Percentiles rank a stretch among this genome's conserved stretches.
Conservation (phyloP, 2,797 vertebrate genomes). For the Petrocephalus sullivani region DNA sequence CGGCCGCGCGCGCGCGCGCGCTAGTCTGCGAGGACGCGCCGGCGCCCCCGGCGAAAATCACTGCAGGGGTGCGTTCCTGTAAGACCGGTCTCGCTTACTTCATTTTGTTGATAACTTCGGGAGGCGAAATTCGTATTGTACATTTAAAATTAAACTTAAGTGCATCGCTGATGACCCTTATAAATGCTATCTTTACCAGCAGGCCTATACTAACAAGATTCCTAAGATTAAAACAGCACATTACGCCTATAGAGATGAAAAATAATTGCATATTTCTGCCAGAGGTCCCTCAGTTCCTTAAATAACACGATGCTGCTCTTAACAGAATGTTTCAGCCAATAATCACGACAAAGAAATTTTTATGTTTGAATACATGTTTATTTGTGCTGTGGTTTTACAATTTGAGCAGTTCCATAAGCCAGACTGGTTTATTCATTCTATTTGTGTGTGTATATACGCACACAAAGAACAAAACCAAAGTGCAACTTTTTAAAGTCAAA, state of each 20-base stretch:
- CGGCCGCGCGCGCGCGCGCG: slow-evolving; percentile 9
- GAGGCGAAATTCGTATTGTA: neutral
- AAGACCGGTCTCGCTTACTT: neutral
- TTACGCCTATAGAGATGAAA: neutral
- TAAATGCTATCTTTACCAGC: neutral
- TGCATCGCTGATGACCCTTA: neutral
- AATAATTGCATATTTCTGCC: neutral
- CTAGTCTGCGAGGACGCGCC: neutral
- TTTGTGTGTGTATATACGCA: neutral
- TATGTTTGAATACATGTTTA: slow-evolving; percentile 13
- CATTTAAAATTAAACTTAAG: neutral
- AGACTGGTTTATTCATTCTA: neutral
- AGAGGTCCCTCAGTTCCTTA: neutral
- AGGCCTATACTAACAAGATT: neutral
- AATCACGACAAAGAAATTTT: neutral
- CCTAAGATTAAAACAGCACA: neutral
- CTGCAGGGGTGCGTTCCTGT: slow-evolving; percentile 7
- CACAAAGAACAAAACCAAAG: neutral
- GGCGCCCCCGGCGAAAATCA: slow-evolving; percentile 4
- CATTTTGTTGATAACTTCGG: neutral
- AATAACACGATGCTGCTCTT: neutral
- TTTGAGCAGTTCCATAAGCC: neutral
- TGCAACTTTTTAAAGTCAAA: neutral
- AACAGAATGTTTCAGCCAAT: neutral
- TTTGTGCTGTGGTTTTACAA: neutral